phyloP scores from a whole-genome alignment of 2,888 invertebrate species.

The Chrysolina americana region DNA sequence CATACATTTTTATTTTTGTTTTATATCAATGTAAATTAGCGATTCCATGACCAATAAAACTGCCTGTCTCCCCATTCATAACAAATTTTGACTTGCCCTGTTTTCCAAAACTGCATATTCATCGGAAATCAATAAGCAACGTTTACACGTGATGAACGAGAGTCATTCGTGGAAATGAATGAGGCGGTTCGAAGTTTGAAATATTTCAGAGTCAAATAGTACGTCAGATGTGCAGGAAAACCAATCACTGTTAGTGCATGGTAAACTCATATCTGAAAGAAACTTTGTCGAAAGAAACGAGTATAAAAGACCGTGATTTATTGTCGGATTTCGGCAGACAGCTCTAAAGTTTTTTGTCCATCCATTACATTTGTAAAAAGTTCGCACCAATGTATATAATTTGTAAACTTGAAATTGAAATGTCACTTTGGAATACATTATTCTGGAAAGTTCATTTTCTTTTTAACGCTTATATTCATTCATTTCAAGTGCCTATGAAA shows the following conservation, averaged over 20 bases:
- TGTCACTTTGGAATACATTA: slow-evolving; percentile 48
- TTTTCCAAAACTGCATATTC: no score
- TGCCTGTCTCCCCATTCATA: no score
- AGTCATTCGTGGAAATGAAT: no score
- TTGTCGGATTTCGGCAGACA: slow-evolving; percentile 24
- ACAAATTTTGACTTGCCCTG: no score
- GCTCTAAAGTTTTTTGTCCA: slow-evolving; percentile 28
- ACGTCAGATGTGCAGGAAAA: slow-evolving; percentile 17
- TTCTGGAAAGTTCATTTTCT: background rate
- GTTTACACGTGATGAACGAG: no score
- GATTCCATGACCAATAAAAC: no score
- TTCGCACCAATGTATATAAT: slow-evolving; percentile 48
- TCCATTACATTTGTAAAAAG: slow-evolving; percentile 27
- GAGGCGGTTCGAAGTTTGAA: no score
- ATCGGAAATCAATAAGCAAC: no score
- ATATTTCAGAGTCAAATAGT: slow-evolving; percentile 3
- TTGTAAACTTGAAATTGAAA: slow-evolving; percentile 55
- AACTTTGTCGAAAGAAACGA: slow-evolving; percentile 8
- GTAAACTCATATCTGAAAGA: slow-evolving; percentile 18
- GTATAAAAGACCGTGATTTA: slow-evolving; percentile 24
- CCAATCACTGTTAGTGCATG: slow-evolving; percentile 28
- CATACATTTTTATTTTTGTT: no score
- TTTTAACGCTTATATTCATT: slow-evolving; percentile 9
- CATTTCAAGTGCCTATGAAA: slow-evolving; percentile 14
- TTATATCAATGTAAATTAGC: no score